Evolutionary conservation across 2,113 vertebrate genomes (phyloP).

Genomic region (Scomber japonicus): DNA sequence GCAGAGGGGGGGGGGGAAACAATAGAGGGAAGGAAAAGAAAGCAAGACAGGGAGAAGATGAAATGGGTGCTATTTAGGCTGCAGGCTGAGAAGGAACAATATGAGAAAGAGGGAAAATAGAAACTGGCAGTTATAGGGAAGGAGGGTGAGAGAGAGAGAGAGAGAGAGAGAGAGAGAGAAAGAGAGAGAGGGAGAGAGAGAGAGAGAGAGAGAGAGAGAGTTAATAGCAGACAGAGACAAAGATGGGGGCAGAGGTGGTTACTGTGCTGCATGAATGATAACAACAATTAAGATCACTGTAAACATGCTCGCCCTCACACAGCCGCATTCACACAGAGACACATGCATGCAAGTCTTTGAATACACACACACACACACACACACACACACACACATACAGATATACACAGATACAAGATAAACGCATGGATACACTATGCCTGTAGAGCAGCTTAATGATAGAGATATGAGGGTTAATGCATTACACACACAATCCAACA

Average conservation of each 20-base stretch:
- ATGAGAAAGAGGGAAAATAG: constrained; percentile 63
- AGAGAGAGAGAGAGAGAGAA: constrained; percentile 62
- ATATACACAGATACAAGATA: constrained; percentile 37
- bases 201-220: constrained; percentile 43
- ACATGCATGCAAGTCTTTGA: constrained; percentile 30
- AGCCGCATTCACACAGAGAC: constrained; percentile 47
- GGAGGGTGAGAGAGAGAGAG: constrained; percentile 38
- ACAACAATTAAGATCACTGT: constrained; percentile 82
- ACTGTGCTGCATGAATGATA: constrained; percentile 83
- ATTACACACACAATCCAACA: constrained; percentile 41
- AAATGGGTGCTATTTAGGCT: constrained; percentile 76
- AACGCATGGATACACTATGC: constrained; percentile 49
- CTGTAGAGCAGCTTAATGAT: constrained; percentile 67
- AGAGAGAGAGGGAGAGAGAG: constrained; percentile 47
- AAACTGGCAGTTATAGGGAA: constrained; percentile 63
- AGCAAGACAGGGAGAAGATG: constrained; percentile 66
- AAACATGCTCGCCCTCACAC: constrained; percentile 71
- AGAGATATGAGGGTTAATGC: constrained; percentile 70
- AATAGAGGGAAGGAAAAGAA: constrained; percentile 43
- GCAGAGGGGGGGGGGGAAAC: constrained; percentile 11
- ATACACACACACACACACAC: constrained; percentile 23
- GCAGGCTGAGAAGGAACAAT: constrained; percentile 75
- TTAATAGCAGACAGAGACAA: constrained; percentile 76
- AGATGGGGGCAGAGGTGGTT: constrained; percentile 73
- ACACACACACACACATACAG: constrained; percentile 21